A percentile compares a stretch with the other conserved stretches of the same genome.
Conservation (phyloP, 2,797 vertebrate genomes). For the Anas georgica region DNA sequence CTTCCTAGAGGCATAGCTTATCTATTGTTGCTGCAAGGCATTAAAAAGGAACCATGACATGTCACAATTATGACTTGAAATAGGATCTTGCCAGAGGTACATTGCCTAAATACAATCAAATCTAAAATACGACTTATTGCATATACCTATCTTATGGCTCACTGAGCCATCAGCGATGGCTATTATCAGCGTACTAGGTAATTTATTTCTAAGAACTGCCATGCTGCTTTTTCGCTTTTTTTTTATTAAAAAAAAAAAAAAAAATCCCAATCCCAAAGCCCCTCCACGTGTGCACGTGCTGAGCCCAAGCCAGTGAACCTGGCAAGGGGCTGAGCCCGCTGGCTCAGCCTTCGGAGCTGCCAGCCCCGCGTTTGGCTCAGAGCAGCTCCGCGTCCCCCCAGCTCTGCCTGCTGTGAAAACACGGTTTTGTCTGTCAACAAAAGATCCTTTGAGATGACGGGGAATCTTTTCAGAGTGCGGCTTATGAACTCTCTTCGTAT, state of each 20-base stretch:
- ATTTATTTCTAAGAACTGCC: neutral
- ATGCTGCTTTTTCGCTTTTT: neutral
- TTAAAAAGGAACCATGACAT: conserved; percentile 42
- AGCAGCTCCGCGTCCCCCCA: neutral
- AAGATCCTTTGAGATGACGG: neutral
- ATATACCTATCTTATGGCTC: conserved; percentile 3
- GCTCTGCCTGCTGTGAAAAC: neutral
- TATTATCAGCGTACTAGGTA: neutral
- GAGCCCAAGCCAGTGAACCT: neutral
- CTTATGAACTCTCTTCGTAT: rapidly evolving
- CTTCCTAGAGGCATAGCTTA: conserved; percentile 55
- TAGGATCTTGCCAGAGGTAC: conserved; percentile 44
- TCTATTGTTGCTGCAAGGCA: conserved; percentile 48
- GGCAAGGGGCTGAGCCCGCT: conserved; percentile 17
- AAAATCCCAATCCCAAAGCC: neutral
- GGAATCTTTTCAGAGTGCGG: neutral
- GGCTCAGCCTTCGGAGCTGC: neutral
- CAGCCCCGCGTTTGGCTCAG: neutral
- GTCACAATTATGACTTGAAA: conserved; percentile 62
- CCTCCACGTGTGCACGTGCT: neutral
- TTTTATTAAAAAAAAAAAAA: neutral
- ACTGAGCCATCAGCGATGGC: neutral
- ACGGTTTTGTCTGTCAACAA: neutral
- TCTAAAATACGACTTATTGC: neutral
- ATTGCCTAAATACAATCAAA: conserved; percentile 52